Base-by-base conservation (phyloP, 2,888 invertebrate species). In the Pomacea canaliculata region DNA sequence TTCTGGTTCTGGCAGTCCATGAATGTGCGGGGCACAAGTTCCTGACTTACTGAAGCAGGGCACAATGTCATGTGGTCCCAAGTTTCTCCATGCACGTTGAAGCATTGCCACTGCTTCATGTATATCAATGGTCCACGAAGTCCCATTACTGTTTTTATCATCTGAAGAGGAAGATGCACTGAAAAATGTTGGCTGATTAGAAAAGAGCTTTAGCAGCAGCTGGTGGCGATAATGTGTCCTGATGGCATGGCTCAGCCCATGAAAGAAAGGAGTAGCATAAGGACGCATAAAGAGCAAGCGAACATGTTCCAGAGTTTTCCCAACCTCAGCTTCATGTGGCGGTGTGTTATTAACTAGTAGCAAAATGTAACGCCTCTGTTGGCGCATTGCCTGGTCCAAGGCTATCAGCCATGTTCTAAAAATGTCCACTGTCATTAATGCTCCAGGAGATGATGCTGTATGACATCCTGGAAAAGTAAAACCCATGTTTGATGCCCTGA, bases 371-470 rank as follows among this genome's bases (percentile, higher is more conserved):
- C 73, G 71, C 18, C 51, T 37, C 37, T 77, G 72, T 46, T 27
- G 65, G 67, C 69, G 70, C 72, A 77, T 77, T 51, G 56, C 69
- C 16, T 70, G 63, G 68, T 76, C 76, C 60, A 76, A 48, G 13
- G 72, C 70, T 37, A 63, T 7, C 18, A 76, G 70, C 63, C n/a
- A 79, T 37, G 78, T 70, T 23, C 60, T 65, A 65, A 62, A 79
- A n/a, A 79, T 69, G n/a, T 77, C 71, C 13, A 67, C 56, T 8
- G 73, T 77, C 79, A 79, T 77, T 73, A 77, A 79, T 2, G 73
- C 79, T 1, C 73, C 60, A 5, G 67, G 68, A 9, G 72, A 67
- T 48, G 27, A 67, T 27, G 71, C 71, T 13, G 60, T 23, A 51
- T 71, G 78, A 23, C 69, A 70, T 8, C 69, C 79, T 59, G 60